Base-by-base conservation (phyloP, 2,888 invertebrate species). In the Cactoblastis cactorum region DNA sequence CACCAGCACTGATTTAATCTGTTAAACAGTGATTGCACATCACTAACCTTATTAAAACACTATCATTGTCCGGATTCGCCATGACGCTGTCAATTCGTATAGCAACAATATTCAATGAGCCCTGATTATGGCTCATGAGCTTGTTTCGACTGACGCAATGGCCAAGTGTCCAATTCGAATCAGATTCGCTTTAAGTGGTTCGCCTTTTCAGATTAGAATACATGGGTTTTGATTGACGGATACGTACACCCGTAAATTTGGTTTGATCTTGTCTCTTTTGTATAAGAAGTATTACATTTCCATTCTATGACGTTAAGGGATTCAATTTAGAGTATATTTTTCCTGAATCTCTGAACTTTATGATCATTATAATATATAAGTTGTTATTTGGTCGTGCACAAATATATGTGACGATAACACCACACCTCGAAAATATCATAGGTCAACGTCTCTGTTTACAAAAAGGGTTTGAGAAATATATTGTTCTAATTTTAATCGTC, bases 121-220 rank as follows among this genome's bases (percentile, higher is more conserved):
- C n/a, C 68, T 78, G 84, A 85, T 85, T 83, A 82, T 74, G 68
- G 68, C 72, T 77, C 77, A 74, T 76, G 75, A 81, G 71, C 74
- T 73, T 63, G 77, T 77, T 73, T 77, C 76, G 70, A 74, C 81
- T 88, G 87, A 87, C 86, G 87, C 83, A 86, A 85, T 73, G 65
- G 58, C 64, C 83, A 74, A 78, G 81, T 81, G 84, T 80, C 79
- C 85, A 86, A 87, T 86, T 84, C 85, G 85, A 83, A 79, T 78
- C 83, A 79, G 71, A 74, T 71, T 77, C 67, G 65, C 71, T 67
- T 80, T 77, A 86, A 87, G 83, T 86, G 87, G 81, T 80, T 76
- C 71, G 80, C 83, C 77, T 85, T 83, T 77, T 77, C 78, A 83
- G 85, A 82, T 83, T 80, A 82, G 67, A 80, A 72, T 69, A 69